Evolutionary conservation across 2,888 invertebrate species (phyloP).

Genomic region (Drosophila melanosoma): DNA sequence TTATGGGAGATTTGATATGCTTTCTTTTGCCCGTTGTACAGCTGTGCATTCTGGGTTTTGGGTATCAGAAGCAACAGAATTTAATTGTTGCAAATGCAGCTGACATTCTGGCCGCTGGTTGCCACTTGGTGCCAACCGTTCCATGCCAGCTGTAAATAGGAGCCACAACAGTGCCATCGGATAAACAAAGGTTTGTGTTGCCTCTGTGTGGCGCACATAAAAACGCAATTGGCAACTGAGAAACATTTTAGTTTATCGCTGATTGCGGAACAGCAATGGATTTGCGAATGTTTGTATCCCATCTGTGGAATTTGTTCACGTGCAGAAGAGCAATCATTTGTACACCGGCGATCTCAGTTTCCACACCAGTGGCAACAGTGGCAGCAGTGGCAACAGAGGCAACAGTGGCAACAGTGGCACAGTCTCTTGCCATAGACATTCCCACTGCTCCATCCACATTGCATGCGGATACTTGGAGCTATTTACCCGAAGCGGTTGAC

Average conservation of each 20-base stretch:
- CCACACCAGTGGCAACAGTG: not conserved
- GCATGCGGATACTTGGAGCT: not conserved
- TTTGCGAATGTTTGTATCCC: constrained; percentile 44
- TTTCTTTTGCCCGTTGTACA: not conserved
- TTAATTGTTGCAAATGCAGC: constrained; percentile 29
- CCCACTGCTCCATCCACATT: not conserved
- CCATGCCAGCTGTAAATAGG: not conserved
- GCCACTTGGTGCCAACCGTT: not conserved
- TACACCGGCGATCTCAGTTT: not conserved
- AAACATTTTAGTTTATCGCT: constrained; percentile 16
- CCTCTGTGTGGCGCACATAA: not conserved
- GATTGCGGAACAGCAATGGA: constrained; percentile 25
- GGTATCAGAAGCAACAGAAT: too few relatives aligned
- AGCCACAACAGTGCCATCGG: constrained; percentile 5
- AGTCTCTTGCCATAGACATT: not conserved
- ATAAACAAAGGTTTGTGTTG: constrained; percentile 14
- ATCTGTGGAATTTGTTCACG: constrained; percentile 50
- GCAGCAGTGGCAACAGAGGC: too few relatives aligned
- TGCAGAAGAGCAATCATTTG: constrained; percentile 31
- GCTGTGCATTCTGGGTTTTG: not conserved
- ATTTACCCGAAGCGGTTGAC: not conserved
- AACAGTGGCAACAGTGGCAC: not conserved
- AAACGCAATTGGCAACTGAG: constrained; percentile 21
- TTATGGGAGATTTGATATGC: not conserved
- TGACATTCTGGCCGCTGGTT: constrained; percentile 26